Percentiles rank a stretch among this genome's conserved stretches.
phyloP scores from a whole-genome alignment of 2,113 vertebrate genomes.

The Atrichornis clamosus region DNA sequence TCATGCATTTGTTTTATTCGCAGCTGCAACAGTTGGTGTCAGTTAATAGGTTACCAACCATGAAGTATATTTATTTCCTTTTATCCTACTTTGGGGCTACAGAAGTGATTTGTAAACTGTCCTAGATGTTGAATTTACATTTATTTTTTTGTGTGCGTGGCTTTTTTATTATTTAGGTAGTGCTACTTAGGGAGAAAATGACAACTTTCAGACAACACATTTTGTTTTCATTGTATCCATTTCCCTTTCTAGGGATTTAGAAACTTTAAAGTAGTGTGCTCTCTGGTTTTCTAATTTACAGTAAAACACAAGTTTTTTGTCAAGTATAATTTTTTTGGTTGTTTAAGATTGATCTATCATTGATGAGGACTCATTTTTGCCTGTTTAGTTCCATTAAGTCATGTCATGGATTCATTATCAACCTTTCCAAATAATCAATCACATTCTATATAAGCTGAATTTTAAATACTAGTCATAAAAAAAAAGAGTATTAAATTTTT shows the following conservation, averaged over 20 bases:
- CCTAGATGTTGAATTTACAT: conserved; percentile 31
- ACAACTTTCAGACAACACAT: neutral
- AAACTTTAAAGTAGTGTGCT: neutral
- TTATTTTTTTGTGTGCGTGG: neutral
- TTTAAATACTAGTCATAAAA: neutral
- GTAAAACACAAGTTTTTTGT: neutral
- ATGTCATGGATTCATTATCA: neutral
- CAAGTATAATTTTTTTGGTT: neutral
- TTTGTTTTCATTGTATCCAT: neutral
- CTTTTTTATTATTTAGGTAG: neutral
- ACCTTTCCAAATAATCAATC: neutral
- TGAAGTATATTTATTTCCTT: conserved; percentile 64
- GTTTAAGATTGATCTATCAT: neutral
- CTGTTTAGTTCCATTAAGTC: neutral
- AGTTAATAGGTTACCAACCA: conserved; percentile 73
- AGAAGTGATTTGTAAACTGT: conserved; percentile 46
- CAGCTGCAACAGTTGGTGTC: conserved; percentile 78
- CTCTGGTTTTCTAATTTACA: neutral
- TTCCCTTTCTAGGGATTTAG: neutral
- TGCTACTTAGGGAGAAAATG: neutral
- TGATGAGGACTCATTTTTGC: neutral
- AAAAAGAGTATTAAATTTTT: neutral
- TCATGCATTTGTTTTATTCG: conserved; percentile 55
- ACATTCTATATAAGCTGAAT: neutral
- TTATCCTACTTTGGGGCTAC: conserved; percentile 40